Base-by-base conservation (phyloP, 2,888 invertebrate genomes). In the Eremobia ochroleuca region DNA sequence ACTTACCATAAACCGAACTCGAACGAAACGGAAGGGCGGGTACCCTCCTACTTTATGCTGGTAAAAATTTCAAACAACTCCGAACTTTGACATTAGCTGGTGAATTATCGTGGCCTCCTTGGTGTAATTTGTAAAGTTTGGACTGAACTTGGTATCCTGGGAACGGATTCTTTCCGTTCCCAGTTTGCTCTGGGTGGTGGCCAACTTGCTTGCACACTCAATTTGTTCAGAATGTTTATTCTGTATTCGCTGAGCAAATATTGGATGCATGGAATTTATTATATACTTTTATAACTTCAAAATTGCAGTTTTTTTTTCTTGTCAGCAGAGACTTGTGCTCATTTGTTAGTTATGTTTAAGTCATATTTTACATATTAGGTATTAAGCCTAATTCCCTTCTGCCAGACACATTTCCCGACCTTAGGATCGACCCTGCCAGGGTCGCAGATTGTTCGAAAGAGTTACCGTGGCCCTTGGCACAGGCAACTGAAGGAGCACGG, bases 91-190 rank as follows among this genome's bases (percentile, higher is more conserved):
- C 96, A 95, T 95, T 95, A 95, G 94, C 93, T 91, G 91, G 95
- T 96, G 94, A 96, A 95, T 96, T 96, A 96, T 96, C 94, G 94
- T 93, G 92, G 96, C 95, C 96, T 95, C 95, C 81, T 93, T 89
- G 95, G 96, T 94, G 95, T 96, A 96, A 95, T 96, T 96, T 95
- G 95, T 93, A 93, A 96, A 95, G 94, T 96, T 95, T 89, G 87
- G 90, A 89, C 89, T 90, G 93, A 94, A 92, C 94, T 92, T 88
- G 91, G 92, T 84, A 91, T 89, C 92, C 90, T 87, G 88, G 91
- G 92, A 91, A 87, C 85, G 91, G 91, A 92, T 93, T 94, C 92
- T 95, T 94, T 92, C 86, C 81, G 75, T 79, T 83, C 73, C 79
- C 88, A 92, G 90, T 92, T 91, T 75, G 86, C 90, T 87, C 92